A percentile compares a stretch with the other conserved stretches of the same genome.
Conservation (phyloP, 2,113 vertebrate species). For the Penelope pileata region DNA sequence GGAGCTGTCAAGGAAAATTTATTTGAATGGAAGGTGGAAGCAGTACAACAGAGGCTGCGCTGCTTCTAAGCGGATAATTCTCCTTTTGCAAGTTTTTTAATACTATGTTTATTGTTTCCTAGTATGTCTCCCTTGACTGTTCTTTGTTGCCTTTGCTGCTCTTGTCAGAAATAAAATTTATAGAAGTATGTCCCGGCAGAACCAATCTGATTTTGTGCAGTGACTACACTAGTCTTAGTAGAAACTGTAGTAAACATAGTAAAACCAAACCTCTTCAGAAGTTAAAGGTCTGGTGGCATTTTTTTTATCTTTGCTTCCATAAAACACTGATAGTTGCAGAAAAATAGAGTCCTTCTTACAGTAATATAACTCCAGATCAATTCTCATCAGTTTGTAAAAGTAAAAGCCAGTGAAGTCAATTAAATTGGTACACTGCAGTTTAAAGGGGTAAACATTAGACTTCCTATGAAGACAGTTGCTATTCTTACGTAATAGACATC, state of each 20-base stretch:
- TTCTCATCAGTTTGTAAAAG: background rate
- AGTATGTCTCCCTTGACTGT: slow-evolving; percentile 47
- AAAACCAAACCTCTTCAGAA: background rate
- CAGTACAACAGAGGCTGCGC: background rate
- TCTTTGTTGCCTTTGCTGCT: slow-evolving; percentile 56
- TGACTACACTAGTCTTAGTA: background rate
- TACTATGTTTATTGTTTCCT: slow-evolving; percentile 67
- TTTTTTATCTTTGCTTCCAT: background rate
- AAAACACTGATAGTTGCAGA: background rate
- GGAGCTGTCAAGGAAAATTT: slow-evolving; percentile 70
- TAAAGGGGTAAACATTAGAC: background rate
- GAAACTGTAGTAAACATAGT: slow-evolving; percentile 29
- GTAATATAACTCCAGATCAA: background rate
- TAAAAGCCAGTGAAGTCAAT: background rate
- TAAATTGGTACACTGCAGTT: background rate
- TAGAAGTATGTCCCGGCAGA: slow-evolving; percentile 50
- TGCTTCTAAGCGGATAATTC: slow-evolving; percentile 51
- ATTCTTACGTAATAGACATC: background rate
- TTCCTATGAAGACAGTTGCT: background rate
- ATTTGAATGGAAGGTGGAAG: slow-evolving; percentile 65
- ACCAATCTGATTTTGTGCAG: slow-evolving; percentile 26
- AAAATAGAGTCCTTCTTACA: background rate
- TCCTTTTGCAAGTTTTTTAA: slow-evolving; percentile 63
- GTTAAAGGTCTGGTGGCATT: background rate
- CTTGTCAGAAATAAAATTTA: slow-evolving; percentile 68